Evolutionary conservation across 2,888 invertebrate species (phyloP), one percentile per base, ranked within the genome.

Genomic region (Platycheirus albimanus): DNA sequence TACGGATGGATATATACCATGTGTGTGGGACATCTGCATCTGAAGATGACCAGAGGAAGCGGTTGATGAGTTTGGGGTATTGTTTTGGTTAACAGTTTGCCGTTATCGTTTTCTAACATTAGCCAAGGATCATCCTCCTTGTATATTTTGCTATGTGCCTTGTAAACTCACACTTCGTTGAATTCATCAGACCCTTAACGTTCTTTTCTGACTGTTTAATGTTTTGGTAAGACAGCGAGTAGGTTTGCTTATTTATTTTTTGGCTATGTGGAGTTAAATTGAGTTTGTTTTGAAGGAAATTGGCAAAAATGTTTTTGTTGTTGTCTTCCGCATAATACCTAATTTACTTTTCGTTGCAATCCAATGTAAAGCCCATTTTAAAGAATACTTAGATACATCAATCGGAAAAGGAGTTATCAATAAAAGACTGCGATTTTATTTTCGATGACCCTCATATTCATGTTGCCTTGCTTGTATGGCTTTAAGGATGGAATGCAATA

Each of bases 81-180:
- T 81, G 61, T 81, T 77, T 77, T 58, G 71, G 67, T 71, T 71
- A 77, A 72, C 77, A 67, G 77, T 81, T 81, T 77, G 71, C 77
- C 58, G 77, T 81, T 81, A 81, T 81, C 81, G 71, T 77, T 77
- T 81, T 72, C 77, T 36, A 71, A 67, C 61, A 47, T 71, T 54
- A 28, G 67, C 61, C 71, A 61, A 63, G 58, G 71, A 69, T 64
- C 74, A 61, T 67, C 71, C 58, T 64, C 41, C 54, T 54, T 43
- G 41, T 69, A 30, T 43, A 8, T 20, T 17, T 17, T 30, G 2
- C 36, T 47, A 5, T 17, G 19, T 33, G 30, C 30, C 30, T 3
- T 7, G 30, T 8, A 7, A 8, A 8, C 63, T 70, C 20, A 70
- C 19, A 54, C 49, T 24, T 19, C 8, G 19, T 51, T 49, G 30